Conservation (phyloP, 1,140 invertebrate species). For the Euwallacea similis region DNA sequence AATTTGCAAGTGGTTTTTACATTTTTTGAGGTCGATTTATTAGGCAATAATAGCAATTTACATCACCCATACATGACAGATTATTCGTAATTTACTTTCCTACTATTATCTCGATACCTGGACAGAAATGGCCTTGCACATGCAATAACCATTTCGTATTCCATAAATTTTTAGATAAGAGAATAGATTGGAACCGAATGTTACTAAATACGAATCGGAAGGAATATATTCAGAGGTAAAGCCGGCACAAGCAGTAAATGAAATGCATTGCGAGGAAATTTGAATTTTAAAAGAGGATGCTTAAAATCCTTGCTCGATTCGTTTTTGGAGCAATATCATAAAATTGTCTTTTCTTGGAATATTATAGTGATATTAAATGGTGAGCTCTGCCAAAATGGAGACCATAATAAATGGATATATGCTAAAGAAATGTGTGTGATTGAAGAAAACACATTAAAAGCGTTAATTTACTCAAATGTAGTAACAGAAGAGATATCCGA, state of each 20-base stretch:
- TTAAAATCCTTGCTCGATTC: constrained; percentile 6
- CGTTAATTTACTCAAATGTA: no score
- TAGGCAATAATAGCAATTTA: not conserved
- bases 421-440: no score
- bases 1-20: constrained; percentile 21
- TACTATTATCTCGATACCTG: no score
- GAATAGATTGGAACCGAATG: constrained; percentile 27
- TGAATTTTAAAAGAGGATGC: constrained; percentile 16
- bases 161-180: constrained; percentile 19
- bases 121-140: not conserved
- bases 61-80: no score
- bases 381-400: no score
- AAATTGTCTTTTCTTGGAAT: not conserved
- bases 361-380: not conserved
- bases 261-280: constrained; percentile 17
- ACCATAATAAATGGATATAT: no score
- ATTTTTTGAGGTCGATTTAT: not conserved
- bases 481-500: no score
- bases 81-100: no score
- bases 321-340: not conserved
- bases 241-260: constrained; percentile 10
- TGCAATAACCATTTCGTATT: constrained; percentile 19
- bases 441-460: no score
- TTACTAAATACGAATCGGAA: constrained; percentile 22
- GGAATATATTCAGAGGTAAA: constrained; percentile 20